Conservation (phyloP, 2,113 vertebrate species). For the Neomonachus schauinslandi region DNA sequence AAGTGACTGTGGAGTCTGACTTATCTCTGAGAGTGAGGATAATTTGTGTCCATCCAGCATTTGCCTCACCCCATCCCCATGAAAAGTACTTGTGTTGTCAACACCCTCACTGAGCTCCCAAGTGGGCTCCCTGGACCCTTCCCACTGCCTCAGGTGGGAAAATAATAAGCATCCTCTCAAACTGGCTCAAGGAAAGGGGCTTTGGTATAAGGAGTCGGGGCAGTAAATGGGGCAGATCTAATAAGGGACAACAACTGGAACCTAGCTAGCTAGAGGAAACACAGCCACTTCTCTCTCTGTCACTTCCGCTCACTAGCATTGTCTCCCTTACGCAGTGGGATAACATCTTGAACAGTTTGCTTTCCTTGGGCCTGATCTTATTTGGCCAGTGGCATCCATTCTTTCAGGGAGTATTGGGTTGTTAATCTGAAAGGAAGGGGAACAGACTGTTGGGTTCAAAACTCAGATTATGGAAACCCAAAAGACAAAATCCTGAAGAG, state of each 20-base stretch:
- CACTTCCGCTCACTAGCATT: background rate
- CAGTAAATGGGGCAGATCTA: background rate
- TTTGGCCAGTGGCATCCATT: background rate
- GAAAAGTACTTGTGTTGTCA: background rate
- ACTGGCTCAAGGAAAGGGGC: background rate
- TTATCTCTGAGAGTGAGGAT: background rate
- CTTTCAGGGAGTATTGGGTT: background rate
- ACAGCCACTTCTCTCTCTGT: background rate
- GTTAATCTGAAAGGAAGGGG: background rate
- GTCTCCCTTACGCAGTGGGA: background rate
- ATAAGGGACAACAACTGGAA: accelerated
- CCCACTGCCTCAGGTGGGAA: background rate
- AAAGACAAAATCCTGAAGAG: background rate
- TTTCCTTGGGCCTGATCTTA: background rate
- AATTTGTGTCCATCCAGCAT: background rate
- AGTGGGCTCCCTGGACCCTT: background rate
- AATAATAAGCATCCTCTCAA: background rate
- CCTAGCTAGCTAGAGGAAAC: background rate
- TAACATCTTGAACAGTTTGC: background rate
- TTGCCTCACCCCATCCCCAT: background rate
- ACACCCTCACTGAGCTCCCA: background rate
- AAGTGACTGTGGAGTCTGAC: background rate
- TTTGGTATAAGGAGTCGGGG: background rate
- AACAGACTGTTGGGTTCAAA: background rate
- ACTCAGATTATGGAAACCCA: background rate